Conservation (phyloP, 2,113 vertebrate species). For the Tupaia chinensis region DNA sequence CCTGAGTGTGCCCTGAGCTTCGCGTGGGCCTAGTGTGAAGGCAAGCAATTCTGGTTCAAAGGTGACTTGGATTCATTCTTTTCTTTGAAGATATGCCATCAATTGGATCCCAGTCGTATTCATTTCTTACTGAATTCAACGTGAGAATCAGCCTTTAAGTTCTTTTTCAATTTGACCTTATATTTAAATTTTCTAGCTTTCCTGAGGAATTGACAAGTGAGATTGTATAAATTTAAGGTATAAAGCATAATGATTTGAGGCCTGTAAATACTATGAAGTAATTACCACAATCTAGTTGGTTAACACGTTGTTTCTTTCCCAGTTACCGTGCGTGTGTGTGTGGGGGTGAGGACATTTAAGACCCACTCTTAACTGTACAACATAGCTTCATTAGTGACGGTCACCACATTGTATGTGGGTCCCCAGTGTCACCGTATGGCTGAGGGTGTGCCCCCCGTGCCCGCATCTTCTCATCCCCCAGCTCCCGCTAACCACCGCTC, state of each 20-base stretch:
- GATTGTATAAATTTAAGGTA: neutral
- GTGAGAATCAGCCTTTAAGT: neutral
- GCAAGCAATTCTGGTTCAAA: no score
- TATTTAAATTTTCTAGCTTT: neutral
- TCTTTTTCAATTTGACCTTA: neutral
- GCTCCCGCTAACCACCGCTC: neutral
- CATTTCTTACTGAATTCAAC: neutral
- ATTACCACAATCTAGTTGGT: no score
- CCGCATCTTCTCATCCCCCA: neutral
- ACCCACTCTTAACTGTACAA: rapidly evolving
- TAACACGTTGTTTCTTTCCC: rapidly evolving
- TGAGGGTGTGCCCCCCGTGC: rapidly evolving
- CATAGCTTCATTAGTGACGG: rapidly evolving
- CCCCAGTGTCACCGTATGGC: neutral
- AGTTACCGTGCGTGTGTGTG: no score
- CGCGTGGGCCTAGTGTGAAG: no score
- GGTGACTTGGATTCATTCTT: neutral
- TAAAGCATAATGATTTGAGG: neutral
- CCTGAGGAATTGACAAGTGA: neutral
- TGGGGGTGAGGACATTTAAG: rapidly evolving
- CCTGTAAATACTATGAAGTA: neutral
- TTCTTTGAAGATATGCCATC: neutral
- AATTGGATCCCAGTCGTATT: neutral
- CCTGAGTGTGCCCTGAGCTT: neutral
- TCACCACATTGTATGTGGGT: neutral